phyloP scores from a whole-genome alignment of 2,113 vertebrate genomes.

The Alligator mississippiensis region DNA sequence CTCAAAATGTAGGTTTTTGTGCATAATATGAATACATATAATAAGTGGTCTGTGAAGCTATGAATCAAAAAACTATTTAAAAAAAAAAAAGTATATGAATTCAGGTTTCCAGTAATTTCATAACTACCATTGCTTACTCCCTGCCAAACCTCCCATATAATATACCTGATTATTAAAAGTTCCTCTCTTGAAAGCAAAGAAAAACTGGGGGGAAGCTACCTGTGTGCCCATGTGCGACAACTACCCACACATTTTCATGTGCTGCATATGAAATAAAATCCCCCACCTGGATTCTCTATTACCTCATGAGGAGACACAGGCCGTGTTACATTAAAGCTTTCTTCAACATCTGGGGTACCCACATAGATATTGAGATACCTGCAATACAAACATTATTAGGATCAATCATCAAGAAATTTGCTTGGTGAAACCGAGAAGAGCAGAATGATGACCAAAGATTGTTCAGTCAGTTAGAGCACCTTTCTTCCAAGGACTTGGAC shows the following conservation, averaged over 20 bases:
- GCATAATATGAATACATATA: neutral
- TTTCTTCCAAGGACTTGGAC: neutral
- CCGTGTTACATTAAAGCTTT: constrained; percentile 98
- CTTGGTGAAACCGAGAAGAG: neutral
- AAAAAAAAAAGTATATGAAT: neutral
- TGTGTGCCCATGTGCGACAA: neutral
- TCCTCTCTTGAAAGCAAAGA: neutral
- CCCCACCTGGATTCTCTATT: neutral
- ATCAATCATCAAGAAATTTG: neutral
- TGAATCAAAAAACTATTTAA: neutral
- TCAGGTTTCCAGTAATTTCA: neutral
- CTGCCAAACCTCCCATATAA: neutral
- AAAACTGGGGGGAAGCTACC: neutral
- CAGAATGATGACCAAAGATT: neutral
- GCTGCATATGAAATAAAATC: neutral
- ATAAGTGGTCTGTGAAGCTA: no score
- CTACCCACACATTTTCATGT: neutral
- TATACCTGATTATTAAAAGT: neutral
- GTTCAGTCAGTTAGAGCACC: neutral
- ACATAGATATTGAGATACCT: constrained; percentile 99
- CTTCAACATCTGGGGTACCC: constrained; percentile 96
- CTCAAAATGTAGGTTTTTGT: neutral
- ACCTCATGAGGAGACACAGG: constrained; percentile 98
- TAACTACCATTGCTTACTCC: neutral
- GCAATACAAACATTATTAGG: constrained; percentile 52